Evolutionary conservation across 2,888 invertebrate genomes (phyloP).

Genomic region (Zelleria hepariella): DNA sequence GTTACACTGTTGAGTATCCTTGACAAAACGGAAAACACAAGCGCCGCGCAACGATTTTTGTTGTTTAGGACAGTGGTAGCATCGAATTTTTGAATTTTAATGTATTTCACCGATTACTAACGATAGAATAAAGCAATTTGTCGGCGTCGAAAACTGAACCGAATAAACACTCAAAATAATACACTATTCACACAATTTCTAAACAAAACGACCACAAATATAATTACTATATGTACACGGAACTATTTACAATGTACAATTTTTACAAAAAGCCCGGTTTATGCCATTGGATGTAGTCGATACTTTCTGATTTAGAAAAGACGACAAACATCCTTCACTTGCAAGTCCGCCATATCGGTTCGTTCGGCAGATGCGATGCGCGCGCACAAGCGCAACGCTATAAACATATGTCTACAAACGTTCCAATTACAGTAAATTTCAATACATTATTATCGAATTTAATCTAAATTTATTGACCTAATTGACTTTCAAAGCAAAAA

Average conservation of each 20-base stretch:
- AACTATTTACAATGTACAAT: constrained; percentile 82
- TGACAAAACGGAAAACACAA: constrained; percentile 70
- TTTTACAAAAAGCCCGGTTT: constrained; percentile 74
- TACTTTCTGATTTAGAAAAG: constrained; percentile 73
- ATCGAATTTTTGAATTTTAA: constrained; percentile 26
- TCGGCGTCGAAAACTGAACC: constrained; percentile 76
- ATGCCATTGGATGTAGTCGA: constrained; percentile 78
- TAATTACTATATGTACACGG: constrained; percentile 81
- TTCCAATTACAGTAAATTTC: background rate
- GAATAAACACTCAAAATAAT: constrained; percentile 73
- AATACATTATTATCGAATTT: background rate
- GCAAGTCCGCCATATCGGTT: constrained; percentile 69
- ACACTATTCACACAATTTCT: constrained; percentile 74
- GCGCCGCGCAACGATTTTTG: constrained; percentile 34
- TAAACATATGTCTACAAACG: background rate
- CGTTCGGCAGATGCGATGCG: constrained; percentile 67
- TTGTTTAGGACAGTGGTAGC: constrained; percentile 14
- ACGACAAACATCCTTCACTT: constrained; percentile 66
- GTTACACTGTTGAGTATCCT: constrained; percentile 66
- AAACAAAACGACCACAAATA: constrained; percentile 76
- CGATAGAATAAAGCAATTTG: constrained; percentile 53
- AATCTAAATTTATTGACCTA: background rate
- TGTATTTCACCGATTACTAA: constrained; percentile 57
- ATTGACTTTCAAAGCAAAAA: background rate
- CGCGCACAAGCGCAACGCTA: constrained; percentile 63